Evolutionary conservation across 2,888 invertebrate species (phyloP), one percentile per base, ranked within the genome.

Genomic region (Lymantria monacha): DNA sequence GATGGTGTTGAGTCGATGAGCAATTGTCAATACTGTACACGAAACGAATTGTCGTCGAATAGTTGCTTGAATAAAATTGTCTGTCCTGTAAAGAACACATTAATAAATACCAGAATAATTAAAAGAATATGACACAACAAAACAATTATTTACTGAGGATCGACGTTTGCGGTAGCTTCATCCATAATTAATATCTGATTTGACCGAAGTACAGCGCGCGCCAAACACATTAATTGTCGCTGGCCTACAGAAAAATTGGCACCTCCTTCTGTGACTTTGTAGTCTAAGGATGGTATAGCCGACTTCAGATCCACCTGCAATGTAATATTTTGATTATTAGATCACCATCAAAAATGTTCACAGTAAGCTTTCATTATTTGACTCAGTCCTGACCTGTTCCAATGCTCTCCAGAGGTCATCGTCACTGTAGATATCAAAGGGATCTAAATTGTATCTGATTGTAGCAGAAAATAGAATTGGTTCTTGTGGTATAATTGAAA

Each of bases 91-190:
- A 75, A 49, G 44, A 40, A 52, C 45, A 50, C 42, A 46, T 22
- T 22, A 22, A 22, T 22, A 14, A 13, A 22, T 22, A 22, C 22
- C 2, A 22, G 5, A 22, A 33, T 33, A 8, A 8, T 10, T 33
- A 33, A 33, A 10, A 33, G 9, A 7, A 33, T 33, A 33, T 10
- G 33, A 22, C 5, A 22, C 3, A 13, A 13, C 13, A 13, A 8
- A 9, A 15, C n/a, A n/a, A n/a, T 22, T 45, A 82, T 88, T 79
- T 61, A 92, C 92, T 96, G 95, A 36, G 96, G 96, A 87, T 98
- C 97, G 3, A 98, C 97, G 76, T 97, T 98, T 3, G 98, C 97
- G 0, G 98, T 98, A 5, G 98, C 98, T 87, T 98, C 98, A 75
- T 98, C 98, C 87, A 98, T 92, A 67, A 98, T 95, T 10, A 98